phyloP scores from a whole-genome alignment of 2,113 vertebrate genomes.

The Corynorhinus townsendii region DNA sequence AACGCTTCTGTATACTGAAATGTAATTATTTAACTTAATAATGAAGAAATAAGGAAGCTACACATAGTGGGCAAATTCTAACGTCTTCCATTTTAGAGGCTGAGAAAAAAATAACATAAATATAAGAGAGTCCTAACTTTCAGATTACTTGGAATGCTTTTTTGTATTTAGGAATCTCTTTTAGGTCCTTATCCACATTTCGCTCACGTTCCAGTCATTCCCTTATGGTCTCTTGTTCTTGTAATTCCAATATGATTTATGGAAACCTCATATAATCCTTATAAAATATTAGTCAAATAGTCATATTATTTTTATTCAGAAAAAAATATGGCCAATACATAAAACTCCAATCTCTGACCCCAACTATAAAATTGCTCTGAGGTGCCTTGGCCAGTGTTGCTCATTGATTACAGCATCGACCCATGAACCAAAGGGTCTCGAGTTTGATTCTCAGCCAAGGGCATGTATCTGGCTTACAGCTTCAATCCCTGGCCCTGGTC shows the following conservation, averaged over 20 bases:
- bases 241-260: neutral
- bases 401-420: too few relatives aligned
- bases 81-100: neutral
- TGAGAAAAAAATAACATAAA: neutral
- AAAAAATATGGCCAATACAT: neutral
- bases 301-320: neutral
- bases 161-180: neutral
- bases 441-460: too few relatives aligned
- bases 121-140: neutral
- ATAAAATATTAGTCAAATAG: neutral
- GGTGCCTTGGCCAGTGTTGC: neutral
- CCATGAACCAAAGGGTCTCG: too few relatives aligned
- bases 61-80: neutral
- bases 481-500: too few relatives aligned
- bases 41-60: slow-evolving; percentile 28
- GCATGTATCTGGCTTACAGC: too few relatives aligned
- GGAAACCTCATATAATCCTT: neutral
- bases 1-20: neutral
- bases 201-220: neutral
- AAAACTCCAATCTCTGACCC: neutral
- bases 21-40: slow-evolving; percentile 13
- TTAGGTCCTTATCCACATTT: neutral
- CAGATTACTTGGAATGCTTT: neutral
- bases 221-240: neutral
- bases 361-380: neutral